These are phyloP conservation scores for Drosophila atripex DNA, from an alignment of 2,888 invertebrate species.

Conservation along the genomic window DNA sequence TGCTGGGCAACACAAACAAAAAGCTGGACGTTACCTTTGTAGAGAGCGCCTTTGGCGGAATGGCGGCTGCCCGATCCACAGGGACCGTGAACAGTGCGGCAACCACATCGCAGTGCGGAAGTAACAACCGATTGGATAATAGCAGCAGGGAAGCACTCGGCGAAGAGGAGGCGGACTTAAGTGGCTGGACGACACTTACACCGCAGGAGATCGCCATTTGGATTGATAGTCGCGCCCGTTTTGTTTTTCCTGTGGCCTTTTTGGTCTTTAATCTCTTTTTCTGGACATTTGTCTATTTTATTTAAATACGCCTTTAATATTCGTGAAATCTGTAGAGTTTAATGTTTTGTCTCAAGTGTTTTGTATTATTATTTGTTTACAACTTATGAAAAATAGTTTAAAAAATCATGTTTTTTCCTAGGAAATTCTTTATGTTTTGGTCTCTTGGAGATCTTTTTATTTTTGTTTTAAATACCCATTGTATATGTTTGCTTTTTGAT, in stretches of 20 bases:
- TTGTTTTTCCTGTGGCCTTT: slow-evolving; percentile 91
- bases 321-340: background rate
- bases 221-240: slow-evolving; percentile 91
- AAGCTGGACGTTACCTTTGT: slow-evolving; percentile 67
- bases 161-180: slow-evolving; percentile 53
- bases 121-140: slow-evolving; percentile 86
- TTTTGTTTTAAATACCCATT: background rate
- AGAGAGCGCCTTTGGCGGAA: slow-evolving; percentile 55
- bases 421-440: background rate
- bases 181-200: slow-evolving; percentile 91
- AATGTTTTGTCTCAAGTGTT: slow-evolving; percentile 7
- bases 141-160: slow-evolving; percentile 21
- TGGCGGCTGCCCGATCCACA: slow-evolving; percentile 3
- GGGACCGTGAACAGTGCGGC: slow-evolving; percentile 3
- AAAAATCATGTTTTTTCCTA: background rate
- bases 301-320: slow-evolving; percentile 30
- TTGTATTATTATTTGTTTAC: slow-evolving; percentile 11
- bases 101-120: slow-evolving; percentile 64
- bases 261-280: slow-evolving; percentile 91
- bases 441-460: background rate
- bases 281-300: slow-evolving; percentile 89
- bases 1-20: slow-evolving; percentile 49
- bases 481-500: background rate
- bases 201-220: slow-evolving; percentile 94
- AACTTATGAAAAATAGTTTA: background rate